These are phyloP conservation scores for Eptatretus burgeri DNA, from an alignment of 2,113 vertebrate species.

Conservation along the genomic window DNA sequence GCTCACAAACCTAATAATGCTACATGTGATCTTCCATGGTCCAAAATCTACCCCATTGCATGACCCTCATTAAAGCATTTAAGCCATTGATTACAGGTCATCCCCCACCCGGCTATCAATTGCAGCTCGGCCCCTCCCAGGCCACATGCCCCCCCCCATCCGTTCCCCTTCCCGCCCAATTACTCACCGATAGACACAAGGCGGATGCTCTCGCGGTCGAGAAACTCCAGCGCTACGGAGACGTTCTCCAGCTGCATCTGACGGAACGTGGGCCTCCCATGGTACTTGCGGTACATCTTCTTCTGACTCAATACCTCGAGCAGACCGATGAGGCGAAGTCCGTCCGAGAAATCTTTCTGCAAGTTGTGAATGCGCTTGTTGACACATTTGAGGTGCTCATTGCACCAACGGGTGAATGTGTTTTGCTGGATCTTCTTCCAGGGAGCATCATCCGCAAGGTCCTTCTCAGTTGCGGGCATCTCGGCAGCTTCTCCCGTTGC, in stretches of 20 bases:
- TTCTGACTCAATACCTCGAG: slow-evolving; percentile 49
- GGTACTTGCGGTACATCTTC: slow-evolving; percentile 51
- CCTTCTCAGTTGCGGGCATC: slow-evolving; percentile 3
- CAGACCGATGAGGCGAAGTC: slow-evolving; percentile 38
- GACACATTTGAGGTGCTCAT: slow-evolving; percentile 40
- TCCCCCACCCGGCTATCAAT: not conserved
- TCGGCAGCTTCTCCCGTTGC: not conserved
- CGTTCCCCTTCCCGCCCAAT: not conserved
- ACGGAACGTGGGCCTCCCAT: slow-evolving; percentile 42
- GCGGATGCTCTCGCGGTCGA: slow-evolving; percentile 44
- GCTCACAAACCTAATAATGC: no score
- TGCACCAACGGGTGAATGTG: slow-evolving; percentile 14
- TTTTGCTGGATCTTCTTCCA: slow-evolving; percentile 4
- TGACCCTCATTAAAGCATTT: no score
- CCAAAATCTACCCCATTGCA: no score
- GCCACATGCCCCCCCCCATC: not conserved
- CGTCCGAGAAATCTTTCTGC: slow-evolving; percentile 39
- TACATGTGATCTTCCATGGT: no score
- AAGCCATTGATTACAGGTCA: no score
- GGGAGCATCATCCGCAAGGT: not conserved
- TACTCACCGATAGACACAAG: slow-evolving; percentile 39
- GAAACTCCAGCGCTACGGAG: slow-evolving; percentile 42
- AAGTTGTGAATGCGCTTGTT: slow-evolving; percentile 16
- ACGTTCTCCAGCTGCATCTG: slow-evolving; percentile 62
- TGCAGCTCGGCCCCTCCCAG: not conserved